These are phyloP conservation scores for Craniophora ligustri DNA, from an alignment of 2,888 invertebrate genomes.

Conservation along the genomic window DNA sequence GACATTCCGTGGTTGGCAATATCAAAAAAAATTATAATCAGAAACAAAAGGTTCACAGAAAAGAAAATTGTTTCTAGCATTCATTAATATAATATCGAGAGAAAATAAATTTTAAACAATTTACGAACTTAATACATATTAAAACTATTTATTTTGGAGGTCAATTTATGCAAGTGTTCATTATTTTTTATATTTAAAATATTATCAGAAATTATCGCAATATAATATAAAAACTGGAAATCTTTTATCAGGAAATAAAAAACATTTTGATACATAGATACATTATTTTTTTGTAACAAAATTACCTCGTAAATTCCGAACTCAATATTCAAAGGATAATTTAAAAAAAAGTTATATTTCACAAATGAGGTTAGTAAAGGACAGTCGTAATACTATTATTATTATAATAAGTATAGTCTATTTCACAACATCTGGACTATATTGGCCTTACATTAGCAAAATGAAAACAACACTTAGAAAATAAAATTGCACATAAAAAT, in stretches of 20 bases:
- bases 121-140: too few relatives aligned
- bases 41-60: too few relatives aligned
- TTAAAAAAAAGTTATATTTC: constrained; percentile 41
- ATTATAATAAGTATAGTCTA: constrained; percentile 58
- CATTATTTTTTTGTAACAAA: constrained; percentile 2
- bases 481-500: too few relatives aligned
- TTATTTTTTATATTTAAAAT: too few relatives aligned
- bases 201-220: too few relatives aligned
- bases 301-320: constrained; percentile 23
- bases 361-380: constrained; percentile 51
- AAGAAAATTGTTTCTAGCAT: too few relatives aligned
- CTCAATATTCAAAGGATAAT: constrained; percentile 27
- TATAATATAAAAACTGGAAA: not conserved
- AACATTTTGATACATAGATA: not conserved
- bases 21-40: not conserved
- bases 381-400: constrained; percentile 55
- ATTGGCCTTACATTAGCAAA: constrained; percentile 43
- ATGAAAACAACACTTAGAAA: too few relatives aligned
- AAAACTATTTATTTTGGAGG: too few relatives aligned
- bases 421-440: constrained; percentile 69
- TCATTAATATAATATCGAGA: too few relatives aligned
- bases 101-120: too few relatives aligned
- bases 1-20: not conserved
- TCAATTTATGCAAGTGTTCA: too few relatives aligned
- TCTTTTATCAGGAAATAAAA: too few relatives aligned